Evolutionary conservation across 1,140 invertebrate species (phyloP).

Genomic region (Spodoptera frugiperda): DNA sequence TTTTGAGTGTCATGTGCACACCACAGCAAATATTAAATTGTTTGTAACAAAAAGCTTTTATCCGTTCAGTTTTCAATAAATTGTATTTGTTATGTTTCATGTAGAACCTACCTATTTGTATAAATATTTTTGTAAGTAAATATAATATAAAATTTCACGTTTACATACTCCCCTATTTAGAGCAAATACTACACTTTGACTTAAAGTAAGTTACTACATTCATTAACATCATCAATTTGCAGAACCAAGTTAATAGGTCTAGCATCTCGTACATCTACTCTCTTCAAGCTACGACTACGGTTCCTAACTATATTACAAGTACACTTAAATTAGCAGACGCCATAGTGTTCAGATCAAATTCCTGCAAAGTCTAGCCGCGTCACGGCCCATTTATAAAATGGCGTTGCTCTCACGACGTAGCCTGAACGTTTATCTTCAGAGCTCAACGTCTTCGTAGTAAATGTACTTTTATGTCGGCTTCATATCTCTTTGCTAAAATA

Average conservation of each 20-base stretch:
- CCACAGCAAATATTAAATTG: constrained; percentile 14
- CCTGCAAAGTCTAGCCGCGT: constrained; percentile 24
- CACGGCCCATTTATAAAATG: constrained; percentile 37
- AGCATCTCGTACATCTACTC: too few relatives aligned
- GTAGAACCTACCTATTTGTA: too few relatives aligned
- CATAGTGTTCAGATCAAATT: constrained; percentile 13
- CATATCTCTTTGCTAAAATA: not conserved
- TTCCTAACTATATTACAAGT: not conserved
- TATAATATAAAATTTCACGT: too few relatives aligned
- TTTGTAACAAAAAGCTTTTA: constrained; percentile 28
- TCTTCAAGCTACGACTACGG: not conserved
- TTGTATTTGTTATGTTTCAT: not conserved
- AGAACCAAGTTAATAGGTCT: constrained; percentile 5
- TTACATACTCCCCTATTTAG: too few relatives aligned
- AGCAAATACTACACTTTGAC: too few relatives aligned
- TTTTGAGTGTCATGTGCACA: constrained; percentile 33
- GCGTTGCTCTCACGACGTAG: constrained; percentile 29
- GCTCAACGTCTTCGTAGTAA: constrained; percentile 6
- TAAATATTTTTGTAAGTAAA: too few relatives aligned
- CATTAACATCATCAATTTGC: constrained; percentile 14
- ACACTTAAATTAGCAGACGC: constrained; percentile 18
- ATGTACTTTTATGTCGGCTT: constrained; percentile 17
- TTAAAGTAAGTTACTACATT: not conserved
- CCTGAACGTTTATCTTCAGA: constrained; percentile 30
- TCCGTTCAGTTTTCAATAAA: not conserved